Conservation (phyloP, 2,888 invertebrate genomes). For the Apamea monoglypha region DNA sequence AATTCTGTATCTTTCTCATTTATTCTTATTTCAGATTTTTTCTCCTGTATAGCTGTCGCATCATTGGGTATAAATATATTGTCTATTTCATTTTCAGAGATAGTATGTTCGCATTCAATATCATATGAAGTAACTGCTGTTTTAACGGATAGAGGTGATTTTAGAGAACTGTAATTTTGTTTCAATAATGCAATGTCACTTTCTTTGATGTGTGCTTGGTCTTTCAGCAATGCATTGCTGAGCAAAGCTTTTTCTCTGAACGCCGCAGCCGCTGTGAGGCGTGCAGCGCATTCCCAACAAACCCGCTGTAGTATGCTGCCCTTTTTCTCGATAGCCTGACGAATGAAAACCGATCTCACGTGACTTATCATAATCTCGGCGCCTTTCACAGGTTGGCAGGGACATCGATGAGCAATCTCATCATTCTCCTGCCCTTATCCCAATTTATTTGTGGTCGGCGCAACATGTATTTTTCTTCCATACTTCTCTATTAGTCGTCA, state of each 20-base stretch:
- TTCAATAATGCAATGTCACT: background rate
- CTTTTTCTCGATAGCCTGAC: background rate
- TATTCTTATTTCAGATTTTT: background rate
- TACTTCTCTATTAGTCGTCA: no score
- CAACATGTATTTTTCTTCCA: no score
- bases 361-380: background rate
- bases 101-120: background rate
- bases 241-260: slow-evolving; percentile 41
- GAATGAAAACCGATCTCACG: background rate
- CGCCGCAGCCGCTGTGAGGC: slow-evolving; percentile 26
- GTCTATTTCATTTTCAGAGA: background rate
- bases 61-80: background rate
- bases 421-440: no score
- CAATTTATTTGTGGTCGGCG: no score
- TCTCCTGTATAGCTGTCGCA: background rate
- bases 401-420: background rate
- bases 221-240: slow-evolving; percentile 28
- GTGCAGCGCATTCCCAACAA: slow-evolving; percentile 41
- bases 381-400: background rate
- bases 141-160: background rate
- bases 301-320: background rate
- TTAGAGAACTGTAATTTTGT: background rate
- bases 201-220: background rate
- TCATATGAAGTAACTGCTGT: background rate
- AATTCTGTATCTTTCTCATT: background rate